Conservation (phyloP, 2,888 invertebrate species). For the Agonopterix arenella region DNA sequence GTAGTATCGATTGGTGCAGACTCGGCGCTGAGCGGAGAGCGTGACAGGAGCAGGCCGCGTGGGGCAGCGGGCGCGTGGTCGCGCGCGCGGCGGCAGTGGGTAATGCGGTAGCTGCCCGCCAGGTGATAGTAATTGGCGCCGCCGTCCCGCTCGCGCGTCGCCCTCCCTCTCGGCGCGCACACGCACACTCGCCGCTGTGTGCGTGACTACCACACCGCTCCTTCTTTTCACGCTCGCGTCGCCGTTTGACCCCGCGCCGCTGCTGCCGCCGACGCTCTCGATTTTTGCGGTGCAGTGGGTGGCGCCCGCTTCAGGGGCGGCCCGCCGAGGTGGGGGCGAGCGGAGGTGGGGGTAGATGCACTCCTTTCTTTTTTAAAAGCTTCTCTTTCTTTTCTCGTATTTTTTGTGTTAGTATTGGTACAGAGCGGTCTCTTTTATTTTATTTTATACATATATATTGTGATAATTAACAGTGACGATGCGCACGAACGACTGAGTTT, state of each 20-base stretch:
- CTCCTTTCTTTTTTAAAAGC: conserved; percentile 75
- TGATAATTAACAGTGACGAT: conserved; percentile 74
- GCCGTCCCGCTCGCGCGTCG: conserved; percentile 71
- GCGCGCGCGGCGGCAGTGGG: conserved; percentile 77
- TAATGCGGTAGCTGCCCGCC: conserved; percentile 80
- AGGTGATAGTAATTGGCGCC: conserved; percentile 79
- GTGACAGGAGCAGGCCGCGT: conserved; percentile 56
- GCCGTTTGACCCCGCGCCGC: conserved; percentile 75
- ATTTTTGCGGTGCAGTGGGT: conserved; percentile 81
- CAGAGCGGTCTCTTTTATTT: conserved; percentile 73
- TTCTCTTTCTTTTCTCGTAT: conserved; percentile 76
- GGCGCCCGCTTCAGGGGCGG: conserved; percentile 76
- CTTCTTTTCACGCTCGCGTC: conserved; percentile 75
- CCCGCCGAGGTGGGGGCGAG: conserved; percentile 60
- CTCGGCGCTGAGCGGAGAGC: conserved; percentile 34
- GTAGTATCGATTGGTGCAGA: conserved; percentile 56
- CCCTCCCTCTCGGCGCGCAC: conserved; percentile 70
- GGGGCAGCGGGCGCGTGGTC: conserved; percentile 77
- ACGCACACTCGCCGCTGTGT: conserved; percentile 54
- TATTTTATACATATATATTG: conserved; percentile 66
- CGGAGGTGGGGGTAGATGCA: conserved; percentile 71
- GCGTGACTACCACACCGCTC: conserved; percentile 64
- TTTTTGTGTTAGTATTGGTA: conserved; percentile 72
- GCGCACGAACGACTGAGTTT: conserved; percentile 63
- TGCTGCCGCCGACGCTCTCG: conserved; percentile 75